A percentile compares a stretch with the other conserved stretches of the same genome.
phyloP scores from a whole-genome alignment of 2,113 vertebrate species.

The Mesitornis unicolor region DNA sequence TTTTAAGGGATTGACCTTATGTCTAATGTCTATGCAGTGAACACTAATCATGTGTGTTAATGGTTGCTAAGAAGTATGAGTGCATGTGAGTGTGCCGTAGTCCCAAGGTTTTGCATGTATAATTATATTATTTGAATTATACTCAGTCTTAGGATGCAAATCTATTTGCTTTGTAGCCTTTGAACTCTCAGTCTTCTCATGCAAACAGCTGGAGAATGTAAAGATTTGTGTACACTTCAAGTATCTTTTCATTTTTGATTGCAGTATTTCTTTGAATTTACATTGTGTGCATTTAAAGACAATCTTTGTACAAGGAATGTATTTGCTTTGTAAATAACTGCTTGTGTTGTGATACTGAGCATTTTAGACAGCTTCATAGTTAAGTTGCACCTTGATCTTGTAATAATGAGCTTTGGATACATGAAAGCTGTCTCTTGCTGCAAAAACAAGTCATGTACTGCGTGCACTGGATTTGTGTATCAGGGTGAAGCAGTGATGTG shows the following conservation, averaged over 20 bases:
- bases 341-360: neutral
- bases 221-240: neutral
- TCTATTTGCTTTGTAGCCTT: neutral
- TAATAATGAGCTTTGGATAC: constrained; percentile 26
- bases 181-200: neutral
- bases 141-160: neutral
- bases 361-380: neutral
- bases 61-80: neutral
- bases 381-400: constrained; percentile 45
- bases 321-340: constrained; percentile 16
- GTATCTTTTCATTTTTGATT: neutral
- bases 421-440: constrained; percentile 35
- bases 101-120: neutral
- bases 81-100: neutral
- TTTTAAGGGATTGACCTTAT: neutral
- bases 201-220: neutral
- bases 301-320: neutral
- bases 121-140: neutral
- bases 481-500: neutral
- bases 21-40: neutral
- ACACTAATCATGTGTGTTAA: neutral
- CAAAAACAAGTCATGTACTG: neutral
- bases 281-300: neutral
- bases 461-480: neutral
- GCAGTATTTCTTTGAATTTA: neutral